Conservation (phyloP, 2,113 vertebrate genomes). For the Melanotaenia duboulayi region DNA sequence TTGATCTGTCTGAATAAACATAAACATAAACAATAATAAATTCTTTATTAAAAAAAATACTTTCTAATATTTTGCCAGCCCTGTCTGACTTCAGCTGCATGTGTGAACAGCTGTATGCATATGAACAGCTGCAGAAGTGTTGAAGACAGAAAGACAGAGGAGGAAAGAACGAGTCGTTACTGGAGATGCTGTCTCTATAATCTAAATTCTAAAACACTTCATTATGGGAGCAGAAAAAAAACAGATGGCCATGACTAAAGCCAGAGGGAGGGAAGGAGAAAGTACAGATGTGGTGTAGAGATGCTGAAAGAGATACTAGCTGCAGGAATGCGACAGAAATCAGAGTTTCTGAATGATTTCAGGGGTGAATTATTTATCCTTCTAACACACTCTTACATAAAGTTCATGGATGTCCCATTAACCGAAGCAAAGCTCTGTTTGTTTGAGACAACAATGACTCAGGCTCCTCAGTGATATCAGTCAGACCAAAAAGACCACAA, state of each 20-base stretch:
- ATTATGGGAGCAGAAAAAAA: conserved; percentile 46
- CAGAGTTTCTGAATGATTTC: background rate
- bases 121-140: conserved; percentile 4
- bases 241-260: conserved; percentile 68
- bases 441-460: conserved; percentile 9
- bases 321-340: conserved; percentile 1
- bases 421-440: conserved; percentile 19
- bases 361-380: background rate
- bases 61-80: too few species aligned
- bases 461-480: conserved; percentile 15
- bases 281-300: conserved; percentile 40
- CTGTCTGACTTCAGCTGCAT: background rate
- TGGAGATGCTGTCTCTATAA: conserved; percentile 44
- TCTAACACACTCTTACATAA: background rate
- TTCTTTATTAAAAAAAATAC: too few species aligned
- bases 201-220: conserved; percentile 64
- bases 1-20: too few species aligned
- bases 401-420: background rate
- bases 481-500: background rate
- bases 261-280: conserved; percentile 1
- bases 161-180: background rate
- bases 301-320: conserved; percentile 13
- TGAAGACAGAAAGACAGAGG: background rate
- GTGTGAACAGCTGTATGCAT: background rate
- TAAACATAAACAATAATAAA: too few species aligned